phyloP scores from a whole-genome alignment of 2,113 vertebrate species.

The Lophius piscatorius region DNA sequence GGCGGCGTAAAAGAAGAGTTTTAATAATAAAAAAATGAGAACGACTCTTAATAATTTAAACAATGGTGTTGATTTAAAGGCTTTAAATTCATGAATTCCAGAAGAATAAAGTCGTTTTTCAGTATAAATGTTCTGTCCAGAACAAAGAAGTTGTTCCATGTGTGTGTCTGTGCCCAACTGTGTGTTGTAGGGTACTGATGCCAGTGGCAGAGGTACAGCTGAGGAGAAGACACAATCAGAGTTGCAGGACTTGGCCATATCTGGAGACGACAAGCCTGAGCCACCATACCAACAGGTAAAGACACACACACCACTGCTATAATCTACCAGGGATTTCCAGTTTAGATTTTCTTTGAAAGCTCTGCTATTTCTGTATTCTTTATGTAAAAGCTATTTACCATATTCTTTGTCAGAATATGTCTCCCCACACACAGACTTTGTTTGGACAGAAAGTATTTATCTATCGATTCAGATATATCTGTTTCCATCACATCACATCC shows the following conservation, averaged over 20 bases:
- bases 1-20: neutral
- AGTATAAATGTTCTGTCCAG: too few relatives aligned
- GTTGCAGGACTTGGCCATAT: constrained; percentile 68
- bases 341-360: neutral
- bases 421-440: too few relatives aligned
- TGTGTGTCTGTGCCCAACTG: neutral
- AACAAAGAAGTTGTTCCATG: too few relatives aligned
- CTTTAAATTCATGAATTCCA: neutral
- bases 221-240: constrained; percentile 79
- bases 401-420: constrained; percentile 1
- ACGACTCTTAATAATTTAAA: neutral
- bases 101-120: neutral
- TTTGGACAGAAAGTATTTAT: neutral
- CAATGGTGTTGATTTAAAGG: too few relatives aligned
- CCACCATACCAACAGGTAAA: constrained; percentile 72
- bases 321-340: too few relatives aligned
- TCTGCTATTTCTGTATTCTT: neutral
- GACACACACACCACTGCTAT: constrained; percentile 34
- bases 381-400: neutral
- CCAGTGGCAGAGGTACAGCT: constrained; percentile 53
- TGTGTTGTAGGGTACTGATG: constrained; percentile 71
- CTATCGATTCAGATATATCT: neutral
- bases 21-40: neutral
- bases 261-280: constrained; percentile 75
- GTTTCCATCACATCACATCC: too few relatives aligned